Evolutionary conservation across 2,888 invertebrate genomes (phyloP), one percentile per base, ranked within the genome.

Genomic region (Epiperipatus broadwayi): DNA sequence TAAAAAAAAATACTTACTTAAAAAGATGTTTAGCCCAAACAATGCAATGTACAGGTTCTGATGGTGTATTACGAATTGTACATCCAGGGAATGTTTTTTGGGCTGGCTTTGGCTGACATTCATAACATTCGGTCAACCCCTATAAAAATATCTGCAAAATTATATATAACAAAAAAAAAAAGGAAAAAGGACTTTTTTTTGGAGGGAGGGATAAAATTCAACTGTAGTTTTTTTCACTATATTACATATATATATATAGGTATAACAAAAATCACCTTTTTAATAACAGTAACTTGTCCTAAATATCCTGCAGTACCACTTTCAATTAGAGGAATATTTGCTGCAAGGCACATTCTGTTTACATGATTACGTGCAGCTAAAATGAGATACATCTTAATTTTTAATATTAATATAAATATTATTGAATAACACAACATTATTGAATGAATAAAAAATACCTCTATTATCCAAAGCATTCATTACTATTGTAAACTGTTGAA

Each of bases 11-110:
- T 18, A 63, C 70, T 66, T 61, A 83, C 78, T 93, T 93, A 63
- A 95, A 99, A 7, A 97, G 70, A 67, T 93, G 91, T 60, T 99
- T 99, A 0, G 91, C 83, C 97, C 97, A 99, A 15, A 97, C 93
- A 48, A 97, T 89, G 58, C 97, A 99, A 61, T 99, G 97, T 49
- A 97, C 91, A 0, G 87, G 87, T 58, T 97, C 95, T 0, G 91
- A 93, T 0, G 97, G 97, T 1, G 97, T 99, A 57, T 99, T 99
- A 29, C 97, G 70, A 48, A 99, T 99, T 2, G 97, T 99, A 58
- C 97, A 99, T 0, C 93, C 91, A 0, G 97, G 95, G 62, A 75
- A 99, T 4, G 81, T 76, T 57, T 87, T 91, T 54, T 85, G 84
- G 14, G 77, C 69, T 5, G 81, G 74, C 59, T 87, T 87, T 0